Percentiles rank a stretch among this genome's conserved stretches.
These are phyloP conservation scores for Hirtodrosophila confusa DNA, from an alignment of 2,888 invertebrate species.

Conservation along the genomic window DNA sequence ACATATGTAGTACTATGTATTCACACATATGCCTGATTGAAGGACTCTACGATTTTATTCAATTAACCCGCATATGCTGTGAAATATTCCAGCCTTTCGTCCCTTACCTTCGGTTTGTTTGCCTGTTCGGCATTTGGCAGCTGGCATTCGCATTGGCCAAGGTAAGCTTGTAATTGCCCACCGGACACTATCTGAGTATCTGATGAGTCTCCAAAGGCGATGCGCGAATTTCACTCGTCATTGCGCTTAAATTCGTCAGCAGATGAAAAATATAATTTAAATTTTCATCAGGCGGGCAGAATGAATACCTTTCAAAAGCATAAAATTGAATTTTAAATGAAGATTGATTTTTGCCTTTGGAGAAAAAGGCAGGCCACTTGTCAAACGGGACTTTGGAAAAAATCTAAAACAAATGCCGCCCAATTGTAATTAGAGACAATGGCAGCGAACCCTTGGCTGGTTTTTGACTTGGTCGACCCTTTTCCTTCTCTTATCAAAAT, in stretches of 20 bases:
- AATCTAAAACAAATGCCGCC: conserved; percentile 63
- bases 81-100: conserved; percentile 1
- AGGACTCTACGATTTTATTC: conserved; percentile 1
- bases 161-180: conserved; percentile 12
- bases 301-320: conserved; percentile 36
- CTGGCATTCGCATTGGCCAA: neutral
- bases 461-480: conserved; percentile 50
- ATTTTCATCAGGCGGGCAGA: conserved; percentile 29
- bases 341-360: conserved; percentile 71
- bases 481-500: conserved; percentile 64
- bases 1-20: neutral
- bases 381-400: conserved; percentile 45
- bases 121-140: neutral
- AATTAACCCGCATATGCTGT: conserved; percentile 20
- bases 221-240: neutral
- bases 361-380: conserved; percentile 30
- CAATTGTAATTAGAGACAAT: conserved; percentile 78
- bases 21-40: conserved; percentile 1
- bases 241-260: conserved; percentile 11
- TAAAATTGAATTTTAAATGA: conserved; percentile 78
- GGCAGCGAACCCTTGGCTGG: conserved; percentile 48
- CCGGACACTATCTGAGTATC: neutral
- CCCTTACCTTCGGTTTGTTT: neutral
- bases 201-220: neutral
- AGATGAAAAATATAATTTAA: conserved; percentile 14